Evolutionary conservation across 2,113 vertebrate genomes (phyloP).

Genomic region (Ramphastos sulfuratus): DNA sequence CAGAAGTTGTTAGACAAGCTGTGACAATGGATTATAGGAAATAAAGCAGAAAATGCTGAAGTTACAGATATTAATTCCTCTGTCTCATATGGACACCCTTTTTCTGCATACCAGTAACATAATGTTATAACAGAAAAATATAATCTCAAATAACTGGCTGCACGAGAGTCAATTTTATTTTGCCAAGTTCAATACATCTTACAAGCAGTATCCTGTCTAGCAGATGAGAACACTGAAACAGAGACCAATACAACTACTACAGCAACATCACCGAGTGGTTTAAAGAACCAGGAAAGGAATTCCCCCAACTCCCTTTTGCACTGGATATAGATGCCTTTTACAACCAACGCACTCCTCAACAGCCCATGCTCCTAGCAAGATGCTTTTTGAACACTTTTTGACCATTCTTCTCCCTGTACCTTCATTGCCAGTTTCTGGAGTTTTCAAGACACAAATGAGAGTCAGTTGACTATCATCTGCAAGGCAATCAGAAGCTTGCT

Average conservation of each 20-base stretch:
- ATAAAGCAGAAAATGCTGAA: neutral
- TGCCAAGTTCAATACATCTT: neutral
- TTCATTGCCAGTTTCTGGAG: neutral
- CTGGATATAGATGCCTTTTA: neutral
- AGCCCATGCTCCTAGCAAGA: neutral
- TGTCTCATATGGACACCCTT: neutral
- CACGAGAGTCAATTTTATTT: neutral
- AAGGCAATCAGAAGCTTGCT: neutral
- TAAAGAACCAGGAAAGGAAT: neutral
- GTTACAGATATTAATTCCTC: neutral
- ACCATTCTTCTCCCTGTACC: neutral
- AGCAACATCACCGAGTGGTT: neutral
- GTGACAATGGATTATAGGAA: neutral
- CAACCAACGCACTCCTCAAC: neutral
- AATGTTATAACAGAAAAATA: neutral
- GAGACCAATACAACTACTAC: neutral
- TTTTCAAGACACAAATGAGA: neutral
- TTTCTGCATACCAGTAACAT: neutral
- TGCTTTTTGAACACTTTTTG: neutral
- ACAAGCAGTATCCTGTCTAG: neutral
- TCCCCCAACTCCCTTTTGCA: neutral
- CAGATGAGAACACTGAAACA: neutral
- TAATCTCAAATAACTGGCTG: neutral
- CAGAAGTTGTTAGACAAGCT: neutral
- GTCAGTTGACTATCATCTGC: neutral